Base-by-base conservation (phyloP, 1,140 invertebrate genomes). In the Drosophila gunungcola region DNA sequence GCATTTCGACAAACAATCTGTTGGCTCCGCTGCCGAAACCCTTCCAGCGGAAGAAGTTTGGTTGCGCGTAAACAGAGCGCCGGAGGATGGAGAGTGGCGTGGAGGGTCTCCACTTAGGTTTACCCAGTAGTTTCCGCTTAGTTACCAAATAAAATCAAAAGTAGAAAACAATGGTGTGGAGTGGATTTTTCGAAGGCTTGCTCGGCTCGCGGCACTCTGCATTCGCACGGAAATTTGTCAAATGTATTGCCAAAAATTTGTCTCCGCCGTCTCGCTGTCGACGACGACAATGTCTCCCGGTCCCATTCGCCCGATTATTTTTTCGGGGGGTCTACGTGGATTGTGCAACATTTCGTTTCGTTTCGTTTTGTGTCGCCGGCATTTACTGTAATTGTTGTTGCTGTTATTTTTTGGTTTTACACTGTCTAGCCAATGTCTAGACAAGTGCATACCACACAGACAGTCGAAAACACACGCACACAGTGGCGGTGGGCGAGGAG, bases 1-100 rank as follows among this genome's bases (percentile, higher is more conserved):
- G 96, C 92, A 94, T 96, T 5, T 95, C 95, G 85, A 95, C 95
- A 7, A 89, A 94, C 13, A 92, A 93, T 16, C 88, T 96, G 4
- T 81, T 93, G 4, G 94, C 95, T 68, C 93, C 94, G 70, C 90
- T 96, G 68, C 95, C 95, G 29, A 93, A 94, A 11, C 93, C 94
- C 3, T 93, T 95, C 13, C 93, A 93, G 73, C 93, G 94, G 85
- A 95, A 95, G 78, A 93, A 92, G 49, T 96, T 95, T 74, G 95
- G 95, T 6, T 90, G 70, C 39, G 85, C 90, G 76, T 93, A 93
- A 83, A 53, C 29, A 25, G 32, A 32, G 42, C 32, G 32, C 38
- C 3, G 25, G 21, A 34, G 64, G 64, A 52, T 68, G 16, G 16
- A n/a, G 21, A 39, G 12, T 13, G 42, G 10, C 9, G 45, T 3